phyloP scores from a whole-genome alignment of 2,797 vertebrate species.

The Furcifer pardalis region DNA sequence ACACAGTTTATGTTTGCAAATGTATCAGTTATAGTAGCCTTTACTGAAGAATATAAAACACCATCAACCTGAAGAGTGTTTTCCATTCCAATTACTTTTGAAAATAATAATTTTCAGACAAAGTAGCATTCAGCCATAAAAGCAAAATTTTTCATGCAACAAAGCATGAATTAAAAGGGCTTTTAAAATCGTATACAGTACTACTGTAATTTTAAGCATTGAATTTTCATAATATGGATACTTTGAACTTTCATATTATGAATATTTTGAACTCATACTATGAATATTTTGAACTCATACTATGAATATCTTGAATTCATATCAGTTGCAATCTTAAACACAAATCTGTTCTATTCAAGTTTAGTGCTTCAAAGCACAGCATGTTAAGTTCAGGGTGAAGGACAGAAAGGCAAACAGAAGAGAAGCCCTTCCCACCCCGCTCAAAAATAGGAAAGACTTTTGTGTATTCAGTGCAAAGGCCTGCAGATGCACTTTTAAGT shows the following conservation, averaged over 20 bases:
- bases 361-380: no score
- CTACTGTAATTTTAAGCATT: neutral
- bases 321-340: neutral
- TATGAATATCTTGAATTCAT: no score
- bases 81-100: conserved; percentile 7
- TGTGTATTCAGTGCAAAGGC: no score
- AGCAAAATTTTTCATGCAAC: neutral
- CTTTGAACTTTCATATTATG: no score
- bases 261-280: no score
- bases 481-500: no score
- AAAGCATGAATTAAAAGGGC: neutral
- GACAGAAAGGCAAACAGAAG: no score
- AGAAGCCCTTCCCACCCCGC: no score
- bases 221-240: neutral
- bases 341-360: neutral
- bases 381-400: no score
- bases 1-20: conserved; percentile 3
- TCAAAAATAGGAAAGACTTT: no score
- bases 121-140: neutral
- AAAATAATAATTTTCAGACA: neutral
- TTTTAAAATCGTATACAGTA: neutral
- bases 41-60: neutral
- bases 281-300: no score
- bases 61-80: neutral
- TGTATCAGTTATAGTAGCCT: neutral